phyloP scores from a whole-genome alignment of 1,140 invertebrate species.

The Bathynomus jamesi region DNA sequence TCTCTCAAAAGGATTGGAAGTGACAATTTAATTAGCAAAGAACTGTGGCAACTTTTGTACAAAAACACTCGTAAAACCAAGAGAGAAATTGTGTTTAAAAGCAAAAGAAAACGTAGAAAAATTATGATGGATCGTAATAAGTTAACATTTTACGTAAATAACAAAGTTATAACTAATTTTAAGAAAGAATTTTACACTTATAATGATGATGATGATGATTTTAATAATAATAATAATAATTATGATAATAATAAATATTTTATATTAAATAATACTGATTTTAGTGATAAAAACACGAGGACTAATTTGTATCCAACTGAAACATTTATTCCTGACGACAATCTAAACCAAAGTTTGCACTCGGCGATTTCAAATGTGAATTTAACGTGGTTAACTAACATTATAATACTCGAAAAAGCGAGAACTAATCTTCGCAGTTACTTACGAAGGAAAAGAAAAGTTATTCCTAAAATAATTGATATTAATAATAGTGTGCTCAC shows the following conservation, averaged over 20 bases:
- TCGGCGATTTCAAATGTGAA: too few species aligned
- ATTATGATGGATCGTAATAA: neutral
- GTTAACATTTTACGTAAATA: neutral
- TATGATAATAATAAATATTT: neutral
- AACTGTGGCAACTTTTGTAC: neutral
- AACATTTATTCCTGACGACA: too few species aligned
- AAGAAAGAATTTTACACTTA: neutral
- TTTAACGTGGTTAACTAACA: too few species aligned
- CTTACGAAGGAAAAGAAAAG: neutral
- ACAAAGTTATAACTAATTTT: neutral
- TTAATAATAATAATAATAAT: slow-evolving; percentile 1
- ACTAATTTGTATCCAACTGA: too few species aligned
- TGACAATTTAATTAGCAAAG: neutral
- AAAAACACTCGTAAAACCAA: neutral
- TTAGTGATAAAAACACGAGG: too few species aligned
- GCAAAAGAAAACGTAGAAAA: neutral
- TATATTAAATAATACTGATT: too few species aligned
- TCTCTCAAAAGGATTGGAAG: neutral
- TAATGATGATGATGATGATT: neutral
- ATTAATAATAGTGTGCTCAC: neutral
- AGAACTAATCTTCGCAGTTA: neutral
- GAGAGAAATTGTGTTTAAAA: neutral
- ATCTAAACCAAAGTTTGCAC: too few species aligned
- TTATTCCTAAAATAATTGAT: neutral
- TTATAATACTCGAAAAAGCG: too few species aligned